Percentiles rank a stretch among this genome's conserved stretches.
These are phyloP conservation scores for Sarcophaga rosellei DNA, from an alignment of 2,888 invertebrate genomes.

Conservation along the genomic window DNA sequence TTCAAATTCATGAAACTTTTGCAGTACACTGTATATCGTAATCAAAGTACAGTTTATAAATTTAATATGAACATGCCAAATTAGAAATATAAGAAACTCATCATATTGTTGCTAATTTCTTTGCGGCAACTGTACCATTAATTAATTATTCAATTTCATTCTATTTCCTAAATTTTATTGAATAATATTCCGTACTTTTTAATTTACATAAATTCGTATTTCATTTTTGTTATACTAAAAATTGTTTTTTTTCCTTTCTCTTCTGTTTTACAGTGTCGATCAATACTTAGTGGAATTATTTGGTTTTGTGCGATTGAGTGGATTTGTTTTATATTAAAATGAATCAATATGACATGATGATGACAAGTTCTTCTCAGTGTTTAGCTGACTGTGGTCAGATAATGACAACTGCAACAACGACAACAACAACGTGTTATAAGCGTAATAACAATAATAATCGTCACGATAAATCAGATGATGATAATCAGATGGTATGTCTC, in stretches of 20 bases:
- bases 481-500: slow-evolving; percentile 65
- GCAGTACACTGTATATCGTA: neutral
- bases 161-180: too few species aligned
- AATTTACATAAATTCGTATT: neutral
- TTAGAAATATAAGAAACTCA: too few species aligned
- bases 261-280: slow-evolving; percentile 49
- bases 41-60: neutral
- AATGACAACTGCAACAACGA: slow-evolving; percentile 59
- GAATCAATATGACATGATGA: slow-evolving; percentile 70
- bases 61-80: neutral
- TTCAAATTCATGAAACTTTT: neutral
- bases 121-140: too few species aligned
- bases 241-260: neutral
- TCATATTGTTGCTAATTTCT: too few species aligned
- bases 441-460: slow-evolving; percentile 54
- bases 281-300: slow-evolving; percentile 34
- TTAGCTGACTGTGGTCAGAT: slow-evolving; percentile 62
- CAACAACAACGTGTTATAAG: slow-evolving; percentile 58
- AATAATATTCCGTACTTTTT: too few species aligned
- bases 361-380: slow-evolving; percentile 65
- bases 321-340: slow-evolving; percentile 62
- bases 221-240: neutral
- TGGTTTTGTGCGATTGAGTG: slow-evolving; percentile 12
- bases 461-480: slow-evolving; percentile 25
- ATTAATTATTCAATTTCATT: too few species aligned